These are phyloP conservation scores for Hippopotamyrus pictus DNA, from an alignment of 2,797 vertebrate genomes.

Conservation along the genomic window DNA sequence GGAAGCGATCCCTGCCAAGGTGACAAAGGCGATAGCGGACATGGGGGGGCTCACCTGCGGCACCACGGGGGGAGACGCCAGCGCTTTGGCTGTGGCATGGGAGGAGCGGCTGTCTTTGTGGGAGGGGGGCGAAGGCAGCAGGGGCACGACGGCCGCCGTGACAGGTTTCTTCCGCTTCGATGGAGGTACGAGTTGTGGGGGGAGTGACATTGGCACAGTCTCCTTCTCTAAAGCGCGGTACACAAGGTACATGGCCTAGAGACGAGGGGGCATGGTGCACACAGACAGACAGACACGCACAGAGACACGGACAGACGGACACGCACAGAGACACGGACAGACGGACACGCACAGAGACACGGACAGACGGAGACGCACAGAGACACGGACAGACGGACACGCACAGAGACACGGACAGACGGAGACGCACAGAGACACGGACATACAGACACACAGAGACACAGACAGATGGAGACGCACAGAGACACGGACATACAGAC, in stretches of 20 bases:
- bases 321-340: not conserved
- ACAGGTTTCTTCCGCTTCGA: slow-evolving; percentile 86
- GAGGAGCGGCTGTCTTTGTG: slow-evolving; percentile 76
- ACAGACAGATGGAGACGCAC: no score
- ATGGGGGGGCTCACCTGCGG: slow-evolving; percentile 61
- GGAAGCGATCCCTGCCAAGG: not conserved
- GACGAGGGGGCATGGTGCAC: slow-evolving; percentile 17
- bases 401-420: not conserved
- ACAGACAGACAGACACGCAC: not conserved
- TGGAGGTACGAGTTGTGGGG: slow-evolving; percentile 83
- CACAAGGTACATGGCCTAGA: slow-evolving; percentile 95
- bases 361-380: no score
- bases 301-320: no score
- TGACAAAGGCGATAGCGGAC: not conserved
- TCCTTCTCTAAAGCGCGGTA: slow-evolving; percentile 96
- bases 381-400: no score
- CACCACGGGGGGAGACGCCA: slow-evolving; percentile 70
- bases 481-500: no score
- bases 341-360: not conserved
- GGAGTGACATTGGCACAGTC: slow-evolving; percentile 88
- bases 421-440: not conserved
- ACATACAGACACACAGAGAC: not conserved
- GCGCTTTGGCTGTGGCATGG: slow-evolving; percentile 67
- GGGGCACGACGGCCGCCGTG: slow-evolving; percentile 66
- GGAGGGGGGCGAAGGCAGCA: slow-evolving; percentile 73